Evolutionary conservation across 1,140 invertebrate species (phyloP), one percentile per base, ranked within the genome.

Genomic region (Drosophila biarmipes): DNA sequence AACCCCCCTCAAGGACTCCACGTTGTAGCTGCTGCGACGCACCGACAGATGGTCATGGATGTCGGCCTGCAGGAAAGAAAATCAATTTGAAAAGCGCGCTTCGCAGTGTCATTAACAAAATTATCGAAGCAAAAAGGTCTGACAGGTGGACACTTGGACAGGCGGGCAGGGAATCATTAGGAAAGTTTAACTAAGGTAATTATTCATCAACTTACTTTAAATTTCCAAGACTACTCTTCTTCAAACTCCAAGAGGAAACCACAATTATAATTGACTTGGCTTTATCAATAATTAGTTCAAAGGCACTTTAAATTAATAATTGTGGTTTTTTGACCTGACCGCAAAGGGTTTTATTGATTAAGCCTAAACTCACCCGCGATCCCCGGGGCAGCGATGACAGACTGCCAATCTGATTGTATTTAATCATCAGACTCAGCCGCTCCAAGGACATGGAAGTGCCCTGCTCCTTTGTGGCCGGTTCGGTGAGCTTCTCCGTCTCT

Each of bases 391-490:
- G 73, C 3, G 95, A 96, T 63, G 95, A 94, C 31, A 96, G 89
- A 24, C 95, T 96, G 21, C 95, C 95, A 61, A 95, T 93, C 52
- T 95, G 95, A 89, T 96, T 96, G 89, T 94, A 95, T 71, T 95
- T 93, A 38, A 95, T 95, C 92, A 96, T 95, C 58, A 96, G 93
- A 77, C 95, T 95, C 29, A 96, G 89, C 48, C 95, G 92, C 90
- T 96, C 95, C 43, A 94, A 90, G 58, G 94, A 95, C 72, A 95
- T 93, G 91, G 94, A 94, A 0, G 95, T 95, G 45, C 93, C 93
- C 49, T 94, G 94, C 74, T 95, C 94, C 80, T 95, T 95, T 6
- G 93, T 94, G 35, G 94, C 91, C 0, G 94, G 94, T 57, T 94
- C 94, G 7, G 94, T 94, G 15, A 94, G 74, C 75, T 95, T 94